phyloP scores from a whole-genome alignment of 2,797 vertebrate genomes.

The Karalla daura region DNA sequence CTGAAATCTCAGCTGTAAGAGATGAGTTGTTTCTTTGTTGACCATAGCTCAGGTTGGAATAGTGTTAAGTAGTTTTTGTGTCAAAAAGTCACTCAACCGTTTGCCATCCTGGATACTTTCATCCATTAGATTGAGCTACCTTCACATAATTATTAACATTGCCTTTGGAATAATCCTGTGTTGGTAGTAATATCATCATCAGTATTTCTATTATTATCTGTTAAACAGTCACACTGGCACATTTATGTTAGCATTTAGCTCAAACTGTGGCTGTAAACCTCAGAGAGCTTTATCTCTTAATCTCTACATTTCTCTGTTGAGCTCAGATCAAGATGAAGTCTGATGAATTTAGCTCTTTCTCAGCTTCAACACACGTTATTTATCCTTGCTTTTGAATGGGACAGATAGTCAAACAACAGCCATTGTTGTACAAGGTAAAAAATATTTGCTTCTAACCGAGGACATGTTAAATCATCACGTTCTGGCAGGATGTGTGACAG shows the following conservation, averaged over 20 bases:
- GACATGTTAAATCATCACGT: constrained; percentile 43
- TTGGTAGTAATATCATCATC: neutral
- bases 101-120: too few relatives aligned
- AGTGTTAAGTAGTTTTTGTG: too few relatives aligned
- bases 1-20: too few relatives aligned
- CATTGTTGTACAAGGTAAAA: constrained; percentile 27
- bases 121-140: too few relatives aligned
- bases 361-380: neutral
- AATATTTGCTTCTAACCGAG: constrained; percentile 43
- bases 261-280: neutral
- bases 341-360: neutral
- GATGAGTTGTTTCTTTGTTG: too few relatives aligned
- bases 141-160: too few relatives aligned
- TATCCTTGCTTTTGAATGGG: neutral
- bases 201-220: neutral
- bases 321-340: neutral
- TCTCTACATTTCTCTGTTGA: neutral
- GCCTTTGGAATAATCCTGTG: too few relatives aligned
- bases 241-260: neutral
- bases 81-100: too few relatives aligned
- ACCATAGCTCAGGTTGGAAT: too few relatives aligned
- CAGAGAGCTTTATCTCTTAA: neutral
- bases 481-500: constrained; percentile 58
- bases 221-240: neutral
- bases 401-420: constrained; percentile 23